These are phyloP conservation scores for Globodera ellingtonae DNA, from an alignment of 1,140 invertebrate genomes.

Conservation along the genomic window DNA sequence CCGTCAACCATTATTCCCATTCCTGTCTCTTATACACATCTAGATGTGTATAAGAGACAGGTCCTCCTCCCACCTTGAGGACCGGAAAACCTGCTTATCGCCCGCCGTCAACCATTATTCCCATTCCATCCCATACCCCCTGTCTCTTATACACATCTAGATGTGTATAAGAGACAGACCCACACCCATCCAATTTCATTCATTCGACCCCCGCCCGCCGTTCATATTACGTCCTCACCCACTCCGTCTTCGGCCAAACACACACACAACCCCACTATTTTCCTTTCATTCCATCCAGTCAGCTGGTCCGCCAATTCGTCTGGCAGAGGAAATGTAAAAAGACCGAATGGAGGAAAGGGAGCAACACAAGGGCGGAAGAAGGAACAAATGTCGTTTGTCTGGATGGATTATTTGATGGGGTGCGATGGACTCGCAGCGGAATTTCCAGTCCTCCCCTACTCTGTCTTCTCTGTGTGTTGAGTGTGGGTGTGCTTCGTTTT, in stretches of 20 bases:
- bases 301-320: conserved; percentile 3
- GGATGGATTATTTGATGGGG: not conserved
- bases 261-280: not conserved
- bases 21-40: too few relatives aligned
- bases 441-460: not conserved
- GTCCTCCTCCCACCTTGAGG: too few relatives aligned
- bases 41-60: too few relatives aligned
- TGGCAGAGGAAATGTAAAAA: not conserved
- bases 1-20: not conserved
- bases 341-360: too few relatives aligned
- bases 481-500: not conserved
- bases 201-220: too few relatives aligned
- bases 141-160: too few relatives aligned
- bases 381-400: conserved; percentile 2
- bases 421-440: not conserved
- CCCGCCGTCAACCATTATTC: not conserved
- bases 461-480: not conserved
- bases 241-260: not conserved
- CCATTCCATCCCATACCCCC: not conserved
- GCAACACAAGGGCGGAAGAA: too few relatives aligned
- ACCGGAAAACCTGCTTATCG: too few relatives aligned
- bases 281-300: not conserved
- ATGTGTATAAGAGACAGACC: too few relatives aligned
- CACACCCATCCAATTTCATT: not conserved
- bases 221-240: not conserved